Evolutionary conservation across 2,797 vertebrate genomes (phyloP), one percentile per base, ranked within the genome.

Genomic region (Thunnus albacares): DNA sequence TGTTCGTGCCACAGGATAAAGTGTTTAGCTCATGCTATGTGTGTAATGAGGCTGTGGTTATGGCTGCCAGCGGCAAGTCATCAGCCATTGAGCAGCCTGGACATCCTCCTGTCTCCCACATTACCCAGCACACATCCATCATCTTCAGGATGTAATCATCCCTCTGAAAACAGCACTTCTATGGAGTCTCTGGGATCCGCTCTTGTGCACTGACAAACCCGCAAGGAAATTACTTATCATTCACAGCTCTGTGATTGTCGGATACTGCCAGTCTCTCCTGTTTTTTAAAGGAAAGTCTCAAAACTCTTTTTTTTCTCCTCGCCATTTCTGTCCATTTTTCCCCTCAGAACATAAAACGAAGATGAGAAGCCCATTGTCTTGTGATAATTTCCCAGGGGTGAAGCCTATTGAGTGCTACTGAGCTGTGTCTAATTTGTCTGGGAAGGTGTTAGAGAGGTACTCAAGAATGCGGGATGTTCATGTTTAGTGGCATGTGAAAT

Each of bases 341-440:
- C 75, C 84, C 60, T 80, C 78, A 77, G 85, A 94, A 94, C 93
- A 93, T 93, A 94, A 93, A 93, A 87, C 62, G 78, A 88, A 91
- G 89, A 91, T 88, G 92, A 90, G 67, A 85, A 88, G 85, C 89
- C 87, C 84, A 91, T 94, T 94, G 92, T 94, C 85, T 93, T 82
- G 83, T 88, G 88, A 92, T 96, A 92, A 95, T 95, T 95, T 95
- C 93, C 94, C 92, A 53, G 26, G 92, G 88, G 89, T 82, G 87
- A 81, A 90, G 80, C 85, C 87, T 84, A 92, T 94, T 94, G 90
- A 91, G 88, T 82, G 88, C 78, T 80, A 89, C 87, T 90, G 90
- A 91, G 87, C 91, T 93, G 91, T 93, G 92, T 92, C 94, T 95
- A 94, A 94, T 94, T 93, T 95, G 92, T 94, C 94, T 90, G 90